A percentile compares a stretch with the other conserved stretches of the same genome.
These are phyloP conservation scores for Catharus bicknelli DNA, from an alignment of 2,113 vertebrate species.

Conservation along the genomic window DNA sequence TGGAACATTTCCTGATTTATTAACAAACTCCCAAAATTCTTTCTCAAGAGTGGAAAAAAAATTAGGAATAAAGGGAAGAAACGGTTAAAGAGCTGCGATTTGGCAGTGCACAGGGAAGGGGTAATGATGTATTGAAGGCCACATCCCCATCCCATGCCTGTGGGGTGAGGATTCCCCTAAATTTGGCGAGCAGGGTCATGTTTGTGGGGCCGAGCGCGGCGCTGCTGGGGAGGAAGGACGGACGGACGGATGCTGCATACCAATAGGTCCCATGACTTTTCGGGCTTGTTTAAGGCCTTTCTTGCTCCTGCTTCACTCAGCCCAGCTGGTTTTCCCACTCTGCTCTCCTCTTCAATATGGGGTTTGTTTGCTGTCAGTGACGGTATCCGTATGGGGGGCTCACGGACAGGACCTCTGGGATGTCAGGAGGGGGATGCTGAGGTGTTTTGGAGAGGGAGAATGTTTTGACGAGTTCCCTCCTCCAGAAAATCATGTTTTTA, in stretches of 20 bases:
- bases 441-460: neutral
- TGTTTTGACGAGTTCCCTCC: neutral
- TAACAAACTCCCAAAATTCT: too few relatives aligned
- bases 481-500: neutral
- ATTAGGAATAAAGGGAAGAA: neutral
- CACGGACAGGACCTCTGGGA: rapidly evolving
- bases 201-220: neutral
- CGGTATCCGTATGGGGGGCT: rapidly evolving
- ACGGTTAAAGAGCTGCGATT: neutral
- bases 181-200: rapidly evolving
- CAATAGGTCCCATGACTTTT: conserved; percentile 60
- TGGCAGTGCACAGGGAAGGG: rapidly evolving
- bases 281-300: conserved; percentile 40
- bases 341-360: neutral
- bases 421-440: neutral
- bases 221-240: neutral
- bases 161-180: neutral
- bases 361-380: neutral
- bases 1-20: rapidly evolving
- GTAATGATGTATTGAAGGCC: neutral
- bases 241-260: conserved; percentile 28
- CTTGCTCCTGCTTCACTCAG: neutral
- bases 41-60: rapidly evolving
- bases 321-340: conserved; percentile 19
- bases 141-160: rapidly evolving